phyloP scores from a whole-genome alignment of 2,888 invertebrate species.

The Harmothoe impar region DNA sequence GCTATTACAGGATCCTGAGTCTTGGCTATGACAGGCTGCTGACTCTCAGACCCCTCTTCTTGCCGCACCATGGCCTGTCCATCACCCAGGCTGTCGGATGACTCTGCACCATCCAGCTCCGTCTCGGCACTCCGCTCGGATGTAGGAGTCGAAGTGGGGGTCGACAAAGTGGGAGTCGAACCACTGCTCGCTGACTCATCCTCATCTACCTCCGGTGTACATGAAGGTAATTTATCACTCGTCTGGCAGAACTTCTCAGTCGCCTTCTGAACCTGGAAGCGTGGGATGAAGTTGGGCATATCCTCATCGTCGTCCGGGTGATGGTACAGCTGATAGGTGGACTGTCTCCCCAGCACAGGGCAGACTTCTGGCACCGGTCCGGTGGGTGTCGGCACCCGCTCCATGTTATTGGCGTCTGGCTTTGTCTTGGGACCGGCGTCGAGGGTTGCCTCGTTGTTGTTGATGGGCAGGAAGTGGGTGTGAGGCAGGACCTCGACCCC shows the following conservation, averaged over 20 bases:
- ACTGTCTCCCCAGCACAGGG: slow-evolving; percentile 34
- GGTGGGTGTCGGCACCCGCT: not conserved
- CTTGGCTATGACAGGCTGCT: not conserved
- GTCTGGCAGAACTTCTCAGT: slow-evolving; percentile 42
- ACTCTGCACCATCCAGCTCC: not conserved
- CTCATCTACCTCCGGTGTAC: not conserved
- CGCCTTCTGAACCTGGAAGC: slow-evolving; percentile 41
- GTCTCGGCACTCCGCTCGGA: not conserved
- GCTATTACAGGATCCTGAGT: not conserved
- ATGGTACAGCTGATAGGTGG: slow-evolving; percentile 54
- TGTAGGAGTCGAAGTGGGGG: not conserved
- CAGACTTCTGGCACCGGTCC: slow-evolving; percentile 34
- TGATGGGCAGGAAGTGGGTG: slow-evolving; percentile 93
- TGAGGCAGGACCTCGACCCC: slow-evolving; percentile 88
- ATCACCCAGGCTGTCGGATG: not conserved
- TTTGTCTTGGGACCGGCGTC: not conserved
- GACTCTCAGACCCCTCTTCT: too few species aligned
- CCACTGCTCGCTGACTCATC: not conserved
- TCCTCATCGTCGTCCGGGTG: not conserved
- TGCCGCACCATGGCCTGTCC: too few species aligned
- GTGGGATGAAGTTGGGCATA: not conserved
- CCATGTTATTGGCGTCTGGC: not conserved
- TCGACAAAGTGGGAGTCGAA: not conserved
- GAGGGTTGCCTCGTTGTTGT: not conserved
- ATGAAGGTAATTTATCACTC: not conserved